Evolutionary conservation across 2,888 invertebrate genomes (phyloP), one percentile per base, ranked within the genome.

Genomic region (Volucella zonaria): DNA sequence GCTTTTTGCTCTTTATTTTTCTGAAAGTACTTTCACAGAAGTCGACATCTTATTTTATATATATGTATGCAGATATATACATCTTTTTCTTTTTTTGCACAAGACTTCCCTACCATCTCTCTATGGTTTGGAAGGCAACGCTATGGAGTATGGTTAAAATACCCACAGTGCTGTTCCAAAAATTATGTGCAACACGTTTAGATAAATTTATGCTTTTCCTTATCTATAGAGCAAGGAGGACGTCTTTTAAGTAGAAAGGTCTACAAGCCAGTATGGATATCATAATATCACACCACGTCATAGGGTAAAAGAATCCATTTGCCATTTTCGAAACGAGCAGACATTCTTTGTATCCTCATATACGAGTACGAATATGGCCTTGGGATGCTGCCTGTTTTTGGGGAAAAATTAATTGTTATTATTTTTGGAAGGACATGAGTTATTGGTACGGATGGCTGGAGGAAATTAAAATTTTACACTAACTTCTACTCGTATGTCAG

Each of bases 121-220:
- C 49, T 45, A 31, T 10, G 40, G 18, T n/a, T 43, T 9, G 10
- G 54, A 18, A 9, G 11, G 76, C 18, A 66, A 54, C 62, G 18
- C 61, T 23, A 71, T 77, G 67, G 77, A 81, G 67, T 6, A 31
- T 66, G 76, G 47, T 58, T 82, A 66, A 77, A 61, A 77, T 43
- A 71, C 23, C 71, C 71, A 81, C 71, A 59, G 70, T 81, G 58
- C 62, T 79, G 8, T 43, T 23, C 49, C 51, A 47, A 77, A 77
- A 82, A 77, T 82, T 76, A 82, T 82, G 82, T 76, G 71, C 77
- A 59, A 59, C 77, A 71, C 77, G 82, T 82, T 73, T 70, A 73
- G 59, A 82, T 82, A 77, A 77, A 67, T 82, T 82, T 67, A 67
- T 77, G 77, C 59, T 18, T 52, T 79, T 80, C 56, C 80, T 80